A percentile compares a stretch with the other conserved stretches of the same genome.
phyloP scores from a whole-genome alignment of 2,888 invertebrate genomes.

The Xanthia togata region DNA sequence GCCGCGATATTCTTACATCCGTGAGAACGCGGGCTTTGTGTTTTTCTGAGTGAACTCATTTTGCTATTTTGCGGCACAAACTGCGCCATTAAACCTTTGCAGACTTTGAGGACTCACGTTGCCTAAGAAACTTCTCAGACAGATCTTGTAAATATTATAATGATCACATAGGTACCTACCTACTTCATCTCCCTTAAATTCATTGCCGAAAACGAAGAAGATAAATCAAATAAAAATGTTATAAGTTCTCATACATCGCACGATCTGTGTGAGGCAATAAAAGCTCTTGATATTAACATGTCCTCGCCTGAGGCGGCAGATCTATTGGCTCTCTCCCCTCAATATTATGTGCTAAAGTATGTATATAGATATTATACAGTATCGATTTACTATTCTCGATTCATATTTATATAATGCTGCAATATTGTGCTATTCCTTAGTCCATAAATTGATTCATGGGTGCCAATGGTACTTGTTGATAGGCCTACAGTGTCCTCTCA shows the following conservation, averaged over 20 bases:
- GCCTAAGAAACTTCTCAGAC: neutral
- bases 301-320: constrained; percentile 80
- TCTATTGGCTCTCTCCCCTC: constrained; percentile 74
- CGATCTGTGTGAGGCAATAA: constrained; percentile 75
- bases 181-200: constrained; percentile 1
- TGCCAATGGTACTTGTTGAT: too few relatives aligned
- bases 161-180: neutral
- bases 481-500: too few relatives aligned
- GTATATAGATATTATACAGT: constrained; percentile 34
- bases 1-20: too few relatives aligned
- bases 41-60: neutral
- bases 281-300: constrained; percentile 83
- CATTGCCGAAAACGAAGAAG: constrained; percentile 18
- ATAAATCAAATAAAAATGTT: constrained; percentile 47
- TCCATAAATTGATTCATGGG: too few relatives aligned
- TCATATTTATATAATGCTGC: constrained; percentile 28
- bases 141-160: neutral
- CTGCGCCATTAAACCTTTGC: neutral
- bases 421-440: neutral
- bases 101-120: neutral
- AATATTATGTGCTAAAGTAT: constrained; percentile 66
- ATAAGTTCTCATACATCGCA: constrained; percentile 53
- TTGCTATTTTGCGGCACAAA: neutral
- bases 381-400: constrained; percentile 21
- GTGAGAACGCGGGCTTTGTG: too few relatives aligned